Base-by-base conservation (phyloP, 2,113 vertebrate species). In the Polyodon spathula region DNA sequence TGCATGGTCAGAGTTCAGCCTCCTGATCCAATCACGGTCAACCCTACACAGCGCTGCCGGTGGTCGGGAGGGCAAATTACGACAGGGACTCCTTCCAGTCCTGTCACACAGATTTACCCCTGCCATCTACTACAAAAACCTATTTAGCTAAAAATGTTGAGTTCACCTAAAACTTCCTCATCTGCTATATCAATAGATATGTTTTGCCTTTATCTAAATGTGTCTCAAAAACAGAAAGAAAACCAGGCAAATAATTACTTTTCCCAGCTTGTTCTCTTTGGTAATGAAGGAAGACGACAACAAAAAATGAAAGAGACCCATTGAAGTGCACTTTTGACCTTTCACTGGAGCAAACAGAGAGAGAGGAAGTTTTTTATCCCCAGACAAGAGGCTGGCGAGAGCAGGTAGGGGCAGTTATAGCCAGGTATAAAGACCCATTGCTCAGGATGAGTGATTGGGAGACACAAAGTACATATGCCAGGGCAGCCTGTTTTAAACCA, bases 321-420 rank as follows among this genome's bases (percentile, higher is more conserved):
- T 14, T 50, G 64, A 60, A 38, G 27, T 69, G 68, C 66, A 65
- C 68, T 71, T 73, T 73, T 73, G 67, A 74, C 70, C 75, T 63
- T 64, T 44, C 46, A 51, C 40, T 48, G 44, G 66, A 54, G 51
- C 64, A 73, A 57, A 67, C 64, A 63, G 57, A 63, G 65, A 68
- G 53, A 70, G 59, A 68, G 66, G 62, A 40, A 52, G 66, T 66
- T 68, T 68, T 71, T 64, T 71, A 48, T 63, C 62, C 66, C 40
- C 60, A 61, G 66, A 63, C 68, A 62, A 62, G 48, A 60, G 56
- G 55, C 46, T 16, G 48, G 68, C 54, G 44, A 57, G 56, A 60
- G 58, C 37, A 53, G 41, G 58, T 46, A 50, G 54, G 63, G 60
- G 46, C 56, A 62, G 65, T 69, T 68, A 63, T 56, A 68, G 39